Evolutionary conservation across 1,140 invertebrate species (phyloP).

Genomic region (Papilio helenus): DNA sequence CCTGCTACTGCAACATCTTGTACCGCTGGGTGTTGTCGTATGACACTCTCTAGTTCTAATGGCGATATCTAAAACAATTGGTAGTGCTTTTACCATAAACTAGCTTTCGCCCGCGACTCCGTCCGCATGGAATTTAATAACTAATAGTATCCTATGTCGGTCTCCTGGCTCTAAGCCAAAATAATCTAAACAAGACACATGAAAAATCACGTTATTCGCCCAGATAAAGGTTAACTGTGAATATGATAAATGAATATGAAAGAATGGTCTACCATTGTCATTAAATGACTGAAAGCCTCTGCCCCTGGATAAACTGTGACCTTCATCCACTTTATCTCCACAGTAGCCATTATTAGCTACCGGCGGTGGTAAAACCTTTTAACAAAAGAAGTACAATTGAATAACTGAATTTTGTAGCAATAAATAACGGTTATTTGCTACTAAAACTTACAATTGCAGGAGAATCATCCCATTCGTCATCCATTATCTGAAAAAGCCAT

Average conservation of each 20-base stretch:
- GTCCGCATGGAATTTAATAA: too few relatives aligned
- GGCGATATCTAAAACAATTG: constrained; percentile 67
- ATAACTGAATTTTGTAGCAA: neutral
- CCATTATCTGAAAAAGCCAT: constrained; percentile 68
- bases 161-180: too few relatives aligned
- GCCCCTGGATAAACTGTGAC: constrained; percentile 71
- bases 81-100: too few relatives aligned
- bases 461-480: constrained; percentile 76
- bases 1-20: constrained; percentile 88
- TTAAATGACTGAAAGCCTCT: constrained; percentile 71
- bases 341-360: constrained; percentile 48
- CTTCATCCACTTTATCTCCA: constrained; percentile 63
- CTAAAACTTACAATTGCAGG: constrained; percentile 62
- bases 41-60: constrained; percentile 85
- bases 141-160: too few relatives aligned
- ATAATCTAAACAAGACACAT: constrained; percentile 48
- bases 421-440: neutral
- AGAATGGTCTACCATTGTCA: constrained; percentile 51
- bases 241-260: neutral
- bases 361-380: constrained; percentile 57
- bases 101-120: too few relatives aligned
- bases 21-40: constrained; percentile 86
- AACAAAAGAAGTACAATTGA: constrained; percentile 30
- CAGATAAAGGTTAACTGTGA: neutral
- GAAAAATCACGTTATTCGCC: neutral